Percentiles rank a stretch among this genome's conserved stretches.
phyloP scores from a whole-genome alignment of 2,888 invertebrate species.

The Cremastinae sp. region DNA sequence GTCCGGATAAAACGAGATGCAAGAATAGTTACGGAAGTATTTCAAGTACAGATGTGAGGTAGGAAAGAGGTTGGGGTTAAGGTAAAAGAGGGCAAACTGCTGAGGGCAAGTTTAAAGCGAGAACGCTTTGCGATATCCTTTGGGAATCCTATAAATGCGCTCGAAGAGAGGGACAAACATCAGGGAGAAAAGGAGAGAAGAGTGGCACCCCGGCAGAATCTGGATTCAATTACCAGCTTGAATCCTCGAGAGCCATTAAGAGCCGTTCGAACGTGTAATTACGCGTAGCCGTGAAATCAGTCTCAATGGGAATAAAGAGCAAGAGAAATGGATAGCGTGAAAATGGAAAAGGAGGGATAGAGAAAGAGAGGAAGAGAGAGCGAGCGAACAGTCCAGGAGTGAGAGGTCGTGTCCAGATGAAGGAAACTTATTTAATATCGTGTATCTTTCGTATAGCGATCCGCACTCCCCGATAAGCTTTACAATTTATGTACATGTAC shows the following conservation, averaged over 20 bases:
- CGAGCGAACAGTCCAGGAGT: constrained; percentile 8
- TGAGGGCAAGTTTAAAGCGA: constrained; percentile 50
- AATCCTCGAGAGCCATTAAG: constrained; percentile 70
- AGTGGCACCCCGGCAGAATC: constrained; percentile 64
- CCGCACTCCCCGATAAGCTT: constrained; percentile 34
- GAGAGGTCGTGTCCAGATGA: not conserved
- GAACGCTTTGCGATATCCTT: constrained; percentile 58
- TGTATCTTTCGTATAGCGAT: constrained; percentile 26
- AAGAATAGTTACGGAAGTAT: constrained; percentile 35
- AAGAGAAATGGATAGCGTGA: constrained; percentile 38
- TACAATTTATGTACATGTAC: constrained; percentile 32
- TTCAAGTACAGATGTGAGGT: constrained; percentile 36
- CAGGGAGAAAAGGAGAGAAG: constrained; percentile 2
- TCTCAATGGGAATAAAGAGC: constrained; percentile 60
- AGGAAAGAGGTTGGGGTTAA: constrained; percentile 8
- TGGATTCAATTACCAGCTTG: constrained; percentile 71
- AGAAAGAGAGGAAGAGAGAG: constrained; percentile 32
- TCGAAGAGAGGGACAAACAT: constrained; percentile 15
- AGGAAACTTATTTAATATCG: constrained; percentile 52
- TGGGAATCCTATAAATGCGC: constrained; percentile 60
- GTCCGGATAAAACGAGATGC: too few relatives aligned
- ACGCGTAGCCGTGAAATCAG: constrained; percentile 68
- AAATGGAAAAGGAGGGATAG: constrained; percentile 24
- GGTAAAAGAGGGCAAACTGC: constrained; percentile 13
- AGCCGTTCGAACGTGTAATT: constrained; percentile 72